Evolutionary conservation across 1,140 invertebrate genomes (phyloP), one percentile per base, ranked within the genome.

Genomic region (Drosophila persimilis): DNA sequence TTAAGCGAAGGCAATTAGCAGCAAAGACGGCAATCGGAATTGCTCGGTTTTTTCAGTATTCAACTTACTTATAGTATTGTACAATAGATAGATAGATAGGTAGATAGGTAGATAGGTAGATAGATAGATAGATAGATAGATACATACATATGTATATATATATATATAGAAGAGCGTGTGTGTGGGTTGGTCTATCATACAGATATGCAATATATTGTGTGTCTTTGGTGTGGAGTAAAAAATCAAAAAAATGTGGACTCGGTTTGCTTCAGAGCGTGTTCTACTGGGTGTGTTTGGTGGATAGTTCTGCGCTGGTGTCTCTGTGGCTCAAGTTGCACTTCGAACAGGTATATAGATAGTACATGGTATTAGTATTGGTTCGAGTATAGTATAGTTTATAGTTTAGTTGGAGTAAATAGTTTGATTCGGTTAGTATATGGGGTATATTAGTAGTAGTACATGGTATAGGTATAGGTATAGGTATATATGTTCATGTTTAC

Each of bases 401-500:
- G 69, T 73, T 45, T 17, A 17, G 17, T 17, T 17, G 45, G 51
- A 56, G 61, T 64, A 64, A 44, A 58, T 69, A 57, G 31, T 69
- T 43, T 35, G 39, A 24, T 47, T 70, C 47, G 69, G 58, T 73
- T 50, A 73, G 69, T 69, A 69, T 69, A 67, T 67, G 65, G 62
- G 50, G 65, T 56, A 67, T 69, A 67, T 69, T 39, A 24, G 24
- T 57, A 50, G 65, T 67, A 43, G 63, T 69, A 67, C 67, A 67
- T 41, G 51, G 69, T 50, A 73, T 73, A 64, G 29, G 22, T 44
- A 35, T 44, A 26, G 53, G 17, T 17, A 17, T 17, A 17, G 1
- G 17, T 56, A 39, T 57, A 73, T 63, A 51, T 73, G 61, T 75
- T 59, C 57, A 62, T 57, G 63, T 74, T 60, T 53, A 56, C 41